A percentile compares a stretch with the other conserved stretches of the same genome.
These are phyloP conservation scores for Corticium candelabrum DNA, from an alignment of 37 sponge, comb jelly and placozoan species.

Conservation along the genomic window DNA sequence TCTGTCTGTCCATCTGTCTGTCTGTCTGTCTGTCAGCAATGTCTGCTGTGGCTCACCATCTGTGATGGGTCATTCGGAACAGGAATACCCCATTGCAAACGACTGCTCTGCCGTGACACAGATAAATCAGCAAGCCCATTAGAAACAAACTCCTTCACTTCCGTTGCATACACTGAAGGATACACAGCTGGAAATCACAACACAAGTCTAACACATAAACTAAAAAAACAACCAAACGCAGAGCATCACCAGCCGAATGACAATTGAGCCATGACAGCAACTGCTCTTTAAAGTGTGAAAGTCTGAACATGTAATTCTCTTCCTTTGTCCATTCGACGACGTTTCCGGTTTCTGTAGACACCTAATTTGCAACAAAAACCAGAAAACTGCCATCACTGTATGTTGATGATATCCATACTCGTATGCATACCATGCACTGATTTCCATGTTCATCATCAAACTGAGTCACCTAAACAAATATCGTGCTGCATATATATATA, in stretches of 20 bases:
- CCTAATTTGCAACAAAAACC: neutral
- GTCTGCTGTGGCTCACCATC: constrained; percentile 29
- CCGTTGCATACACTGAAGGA: constrained; percentile 7
- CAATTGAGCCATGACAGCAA: constrained; percentile 55
- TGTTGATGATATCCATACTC: too few relatives aligned
- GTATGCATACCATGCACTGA: too few relatives aligned
- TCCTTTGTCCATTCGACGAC: constrained; percentile 67
- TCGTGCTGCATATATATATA: too few relatives aligned
- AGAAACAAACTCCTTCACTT: neutral
- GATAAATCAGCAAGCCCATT: constrained; percentile 40
- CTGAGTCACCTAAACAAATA: too few relatives aligned
- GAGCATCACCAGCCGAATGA: too few relatives aligned
- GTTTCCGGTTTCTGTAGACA: constrained; percentile 43
- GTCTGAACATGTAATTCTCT: constrained; percentile 68
- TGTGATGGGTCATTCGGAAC: constrained; percentile 61
- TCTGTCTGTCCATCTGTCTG: too few relatives aligned
- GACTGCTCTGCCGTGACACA: constrained; percentile 50
- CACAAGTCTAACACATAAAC: too few relatives aligned
- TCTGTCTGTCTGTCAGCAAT: too few relatives aligned
- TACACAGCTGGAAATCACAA: constrained; percentile 61
- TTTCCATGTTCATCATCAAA: too few relatives aligned
- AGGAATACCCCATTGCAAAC: constrained; percentile 67
- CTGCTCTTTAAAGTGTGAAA: constrained; percentile 38
- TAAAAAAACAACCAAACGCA: too few relatives aligned
- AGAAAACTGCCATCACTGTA: too few relatives aligned